Evolutionary conservation across 2,888 invertebrate species (phyloP).

Genomic region (Gonocerus acuteangulatus): DNA sequence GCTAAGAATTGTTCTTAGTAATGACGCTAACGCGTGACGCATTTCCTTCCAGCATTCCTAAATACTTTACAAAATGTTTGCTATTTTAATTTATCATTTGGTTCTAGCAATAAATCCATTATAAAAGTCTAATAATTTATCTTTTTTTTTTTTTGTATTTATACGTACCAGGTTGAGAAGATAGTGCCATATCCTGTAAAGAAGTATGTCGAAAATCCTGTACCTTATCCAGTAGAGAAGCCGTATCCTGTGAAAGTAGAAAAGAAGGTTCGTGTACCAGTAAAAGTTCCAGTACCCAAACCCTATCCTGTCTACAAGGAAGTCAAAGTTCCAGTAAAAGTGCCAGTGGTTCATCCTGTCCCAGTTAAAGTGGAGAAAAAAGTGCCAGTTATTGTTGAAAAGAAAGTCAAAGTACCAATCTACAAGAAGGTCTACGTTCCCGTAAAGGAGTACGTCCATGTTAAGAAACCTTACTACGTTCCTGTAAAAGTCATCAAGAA

Average conservation of each 20-base stretch:
- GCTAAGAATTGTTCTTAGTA: no score
- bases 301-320: background rate
- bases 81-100: no score
- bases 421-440: background rate
- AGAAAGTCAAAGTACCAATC: background rate
- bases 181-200: background rate
- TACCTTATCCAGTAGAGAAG: background rate
- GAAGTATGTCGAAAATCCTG: background rate
- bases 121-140: no score
- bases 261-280: background rate
- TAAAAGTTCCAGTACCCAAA: background rate
- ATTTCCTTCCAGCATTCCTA: no score
- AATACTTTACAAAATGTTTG: no score
- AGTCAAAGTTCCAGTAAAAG: slow-evolving; percentile 2
- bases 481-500: background rate
- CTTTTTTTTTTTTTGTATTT: no score
- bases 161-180: background rate
- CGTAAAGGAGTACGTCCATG: background rate
- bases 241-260: background rate
- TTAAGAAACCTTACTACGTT: slow-evolving; percentile 3
- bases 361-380: background rate
- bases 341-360: background rate
- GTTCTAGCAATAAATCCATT: no score
- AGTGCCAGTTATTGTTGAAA: background rate
- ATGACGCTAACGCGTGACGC: no score